phyloP scores from a whole-genome alignment of 2,888 invertebrate genomes.

The Torymus tubicola region DNA sequence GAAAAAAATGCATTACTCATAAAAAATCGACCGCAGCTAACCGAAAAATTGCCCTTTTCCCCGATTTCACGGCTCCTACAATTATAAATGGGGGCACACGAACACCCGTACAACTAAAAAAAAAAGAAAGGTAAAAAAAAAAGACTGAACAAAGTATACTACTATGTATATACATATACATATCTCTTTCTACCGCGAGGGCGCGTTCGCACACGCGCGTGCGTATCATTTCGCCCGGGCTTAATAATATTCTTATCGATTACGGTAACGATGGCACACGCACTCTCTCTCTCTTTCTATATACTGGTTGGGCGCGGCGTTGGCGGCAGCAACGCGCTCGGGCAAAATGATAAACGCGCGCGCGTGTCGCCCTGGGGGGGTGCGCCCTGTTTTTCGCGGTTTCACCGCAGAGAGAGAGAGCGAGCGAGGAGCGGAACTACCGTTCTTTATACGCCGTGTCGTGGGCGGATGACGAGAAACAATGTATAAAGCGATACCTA shows the following conservation, averaged over 20 bases:
- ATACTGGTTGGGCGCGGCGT: no score
- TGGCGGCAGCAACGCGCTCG: conserved; percentile 8
- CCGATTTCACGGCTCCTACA: neutral
- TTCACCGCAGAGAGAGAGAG: neutral
- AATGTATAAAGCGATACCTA: neutral
- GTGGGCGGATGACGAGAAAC: conserved; percentile 14
- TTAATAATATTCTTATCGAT: conserved; percentile 57
- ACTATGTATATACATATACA: no score
- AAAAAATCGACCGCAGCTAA: conserved; percentile 39
- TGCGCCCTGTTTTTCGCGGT: conserved; percentile 55
- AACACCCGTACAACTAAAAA: no score
- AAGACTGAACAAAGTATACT: no score
- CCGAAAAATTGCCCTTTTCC: conserved; percentile 31
- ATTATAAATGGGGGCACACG: conserved; percentile 16
- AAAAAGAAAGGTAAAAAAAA: no score
- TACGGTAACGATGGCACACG: conserved; percentile 19
- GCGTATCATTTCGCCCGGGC: neutral
- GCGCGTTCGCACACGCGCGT: no score
- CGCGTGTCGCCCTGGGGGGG: conserved; percentile 34
- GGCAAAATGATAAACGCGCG: conserved; percentile 59
- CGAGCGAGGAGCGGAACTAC: neutral
- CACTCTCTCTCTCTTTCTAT: neutral
- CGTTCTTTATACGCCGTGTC: neutral
- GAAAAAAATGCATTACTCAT: conserved; percentile 34
- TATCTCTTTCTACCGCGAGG: no score